phyloP scores from a whole-genome alignment of 2,113 vertebrate genomes.

The Elephantulus edwardii region DNA sequence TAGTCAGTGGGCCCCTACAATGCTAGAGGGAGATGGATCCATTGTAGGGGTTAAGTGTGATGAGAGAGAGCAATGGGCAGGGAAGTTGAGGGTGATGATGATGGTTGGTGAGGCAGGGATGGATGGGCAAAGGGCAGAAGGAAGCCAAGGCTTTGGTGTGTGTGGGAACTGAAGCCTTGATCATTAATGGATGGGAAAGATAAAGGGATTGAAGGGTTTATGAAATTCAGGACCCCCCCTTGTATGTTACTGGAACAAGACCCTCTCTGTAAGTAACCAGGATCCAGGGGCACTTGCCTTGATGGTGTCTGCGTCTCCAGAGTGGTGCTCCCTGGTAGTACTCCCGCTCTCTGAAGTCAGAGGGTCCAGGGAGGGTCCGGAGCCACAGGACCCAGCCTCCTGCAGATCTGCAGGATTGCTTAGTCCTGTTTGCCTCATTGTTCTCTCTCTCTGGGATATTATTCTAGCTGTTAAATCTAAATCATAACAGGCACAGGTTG shows the following conservation, averaged over 20 bases:
- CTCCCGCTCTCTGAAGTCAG: neutral
- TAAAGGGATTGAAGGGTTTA: neutral
- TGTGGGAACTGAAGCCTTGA: neutral
- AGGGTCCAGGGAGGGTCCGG: neutral
- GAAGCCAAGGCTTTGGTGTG: neutral
- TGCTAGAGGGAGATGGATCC: neutral
- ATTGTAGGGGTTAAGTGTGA: neutral
- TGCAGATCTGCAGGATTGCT: neutral
- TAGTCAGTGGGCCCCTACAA: neutral
- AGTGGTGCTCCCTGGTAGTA: neutral
- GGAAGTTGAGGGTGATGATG: fast-evolving
- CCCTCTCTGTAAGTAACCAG: neutral
- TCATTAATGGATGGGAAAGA: neutral
- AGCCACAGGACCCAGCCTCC: neutral
- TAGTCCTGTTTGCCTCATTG: neutral
- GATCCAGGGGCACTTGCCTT: neutral
- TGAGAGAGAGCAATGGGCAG: neutral
- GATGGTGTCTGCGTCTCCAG: fast-evolving
- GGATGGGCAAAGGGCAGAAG: neutral
- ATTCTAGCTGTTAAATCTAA: slow-evolving; percentile 69
- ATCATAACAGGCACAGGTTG: neutral
- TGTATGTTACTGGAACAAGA: fast-evolving
- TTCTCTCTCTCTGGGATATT: slow-evolving; percentile 61
- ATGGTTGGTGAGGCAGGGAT: neutral
- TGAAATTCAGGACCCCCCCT: neutral